Evolutionary conservation across 1,140 invertebrate species (phyloP).

Genomic region (Bicyclus anynana): DNA sequence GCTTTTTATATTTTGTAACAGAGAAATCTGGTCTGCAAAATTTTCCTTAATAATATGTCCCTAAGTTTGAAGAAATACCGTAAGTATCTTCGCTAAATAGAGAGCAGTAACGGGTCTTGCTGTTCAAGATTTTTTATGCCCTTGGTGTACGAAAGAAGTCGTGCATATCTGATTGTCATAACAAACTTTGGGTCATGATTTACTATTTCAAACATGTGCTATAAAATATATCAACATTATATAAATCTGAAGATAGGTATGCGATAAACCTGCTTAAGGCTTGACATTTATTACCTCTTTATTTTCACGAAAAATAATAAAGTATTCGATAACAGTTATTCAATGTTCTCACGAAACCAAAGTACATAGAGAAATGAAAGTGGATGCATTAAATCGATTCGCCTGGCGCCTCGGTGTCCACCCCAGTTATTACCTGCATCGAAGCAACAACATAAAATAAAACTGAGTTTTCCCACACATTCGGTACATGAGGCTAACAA

Average conservation of each 20-base stretch:
- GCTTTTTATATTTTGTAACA: no score
- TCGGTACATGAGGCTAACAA: neutral
- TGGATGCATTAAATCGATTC: constrained; percentile 25
- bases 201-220: neutral
- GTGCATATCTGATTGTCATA: neutral
- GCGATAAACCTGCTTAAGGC: neutral
- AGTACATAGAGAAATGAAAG: neutral
- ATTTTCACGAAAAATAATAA: neutral
- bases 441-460: neutral
- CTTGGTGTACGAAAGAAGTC: neutral
- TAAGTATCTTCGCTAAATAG: neutral
- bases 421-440: constrained; percentile 8
- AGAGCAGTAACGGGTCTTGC: neutral
- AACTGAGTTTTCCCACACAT: neutral
- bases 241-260: neutral
- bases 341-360: constrained; percentile 1
- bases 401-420: constrained; percentile 21
- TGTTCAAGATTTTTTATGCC: neutral
- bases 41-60: neutral
- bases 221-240: no score
- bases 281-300: neutral
- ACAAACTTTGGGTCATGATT: neutral
- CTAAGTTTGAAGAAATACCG: neutral
- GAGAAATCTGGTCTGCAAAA: neutral
- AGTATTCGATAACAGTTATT: neutral